Base-by-base conservation (phyloP, 1,140 invertebrate species). In the Ectropis grisescens region DNA sequence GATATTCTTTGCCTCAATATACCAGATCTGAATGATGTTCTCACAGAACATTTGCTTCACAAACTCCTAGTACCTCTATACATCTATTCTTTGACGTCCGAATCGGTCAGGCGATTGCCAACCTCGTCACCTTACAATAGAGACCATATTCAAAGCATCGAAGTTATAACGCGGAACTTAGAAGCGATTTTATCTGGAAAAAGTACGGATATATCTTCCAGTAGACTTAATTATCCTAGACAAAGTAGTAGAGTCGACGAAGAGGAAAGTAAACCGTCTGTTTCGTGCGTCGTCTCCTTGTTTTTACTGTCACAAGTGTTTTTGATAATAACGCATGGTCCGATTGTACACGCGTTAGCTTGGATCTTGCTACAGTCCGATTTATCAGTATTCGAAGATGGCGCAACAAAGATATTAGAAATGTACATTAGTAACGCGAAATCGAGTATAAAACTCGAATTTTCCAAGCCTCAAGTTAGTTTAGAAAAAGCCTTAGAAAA, bases 301-400 rank as follows among this genome's bases (percentile, higher is more conserved):
- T 98, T 96, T 83, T 80, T 98, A 24, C 76, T 98, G 24, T 97
- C 96, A 2, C 93, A 98, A 89, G 94, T 98, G n/a, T 98, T 98
- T 82, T 83, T 98, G 15, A 98, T 98, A 39, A 89, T 98, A 34
- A 92, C 91, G 1, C 93, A 98, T 65, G 86, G 88, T 5, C 94
- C 95, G 1, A 85, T 98, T 32, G 93, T 98, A 6, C 90, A 93
- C 57, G 90, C 92, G 0, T 67, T 98, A 36, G 94, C 95, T 14
- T 91, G 93, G 82, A 93, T 97, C 16, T 92, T 98, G 52, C 78
- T 98, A 1, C 90, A 93, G 62, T 91, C 89, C 1, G 88, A 93
- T 50, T 81, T 87, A 44, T 83, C 84, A 26, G 87, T 90, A n/a
- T 88, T 91, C 46, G 85, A 88, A 64, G 87, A 87, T 49, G 90